Conservation (phyloP, 2,797 vertebrate genomes). For the Hydrophis major region DNA sequence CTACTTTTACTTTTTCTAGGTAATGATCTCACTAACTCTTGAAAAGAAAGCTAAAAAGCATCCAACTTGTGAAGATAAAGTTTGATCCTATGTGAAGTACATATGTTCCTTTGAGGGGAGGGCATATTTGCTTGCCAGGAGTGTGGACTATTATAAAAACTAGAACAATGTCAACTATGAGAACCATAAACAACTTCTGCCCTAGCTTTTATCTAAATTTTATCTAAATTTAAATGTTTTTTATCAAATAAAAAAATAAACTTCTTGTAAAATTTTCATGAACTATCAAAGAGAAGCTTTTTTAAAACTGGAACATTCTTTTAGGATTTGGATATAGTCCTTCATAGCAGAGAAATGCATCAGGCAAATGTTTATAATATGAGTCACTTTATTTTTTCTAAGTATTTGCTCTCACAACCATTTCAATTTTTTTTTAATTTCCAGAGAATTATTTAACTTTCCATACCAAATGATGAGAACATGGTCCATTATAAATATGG, state of each 20-base stretch:
- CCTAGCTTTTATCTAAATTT: background rate
- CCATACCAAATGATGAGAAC: background rate
- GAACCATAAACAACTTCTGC: background rate
- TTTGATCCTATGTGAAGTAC: background rate
- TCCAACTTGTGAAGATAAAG: background rate
- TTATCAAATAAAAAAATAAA: background rate
- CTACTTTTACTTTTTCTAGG: background rate
- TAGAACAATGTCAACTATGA: background rate
- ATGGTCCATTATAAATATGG: background rate
- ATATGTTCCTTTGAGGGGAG: background rate
- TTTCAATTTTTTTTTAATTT: background rate
- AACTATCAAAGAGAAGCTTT: background rate
- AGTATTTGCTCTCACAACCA: background rate
- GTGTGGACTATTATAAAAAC: background rate
- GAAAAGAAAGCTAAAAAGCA: background rate
- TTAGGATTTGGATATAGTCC: background rate
- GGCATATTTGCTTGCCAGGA: background rate
- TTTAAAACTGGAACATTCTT: background rate
- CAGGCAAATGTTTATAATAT: background rate
- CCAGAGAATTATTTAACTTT: background rate
- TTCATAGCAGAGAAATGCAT: background rate
- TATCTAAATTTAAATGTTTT: background rate
- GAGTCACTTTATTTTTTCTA: background rate
- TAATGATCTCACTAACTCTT: background rate
- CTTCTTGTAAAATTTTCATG: background rate